A percentile compares a stretch with the other conserved stretches of the same genome.
Evolutionary conservation across 2,113 vertebrate species (phyloP).

Genomic region (Embiotoca jacksoni): DNA sequence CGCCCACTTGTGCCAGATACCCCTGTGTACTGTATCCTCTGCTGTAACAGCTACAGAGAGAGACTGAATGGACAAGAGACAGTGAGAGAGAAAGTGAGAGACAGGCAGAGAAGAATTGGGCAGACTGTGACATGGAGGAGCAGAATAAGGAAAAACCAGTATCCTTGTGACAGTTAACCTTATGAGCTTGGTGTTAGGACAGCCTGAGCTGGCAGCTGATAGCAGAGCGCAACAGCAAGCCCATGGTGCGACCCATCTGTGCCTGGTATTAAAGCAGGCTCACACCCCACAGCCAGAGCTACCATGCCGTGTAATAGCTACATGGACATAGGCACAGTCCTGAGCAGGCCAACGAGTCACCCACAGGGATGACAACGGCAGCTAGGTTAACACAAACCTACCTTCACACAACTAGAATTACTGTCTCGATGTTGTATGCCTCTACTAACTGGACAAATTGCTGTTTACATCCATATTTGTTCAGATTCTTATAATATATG

Average conservation of each 20-base stretch:
- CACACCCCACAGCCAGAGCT: conserved; percentile 73
- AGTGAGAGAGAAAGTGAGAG: conserved; percentile 23
- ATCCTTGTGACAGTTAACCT: conserved; percentile 69
- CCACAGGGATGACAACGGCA: conserved; percentile 82
- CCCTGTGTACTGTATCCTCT: conserved; percentile 24
- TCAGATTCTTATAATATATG: too few species aligned
- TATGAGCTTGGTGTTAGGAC: conserved; percentile 52
- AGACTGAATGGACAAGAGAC: conserved; percentile 14
- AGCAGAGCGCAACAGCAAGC: conserved; percentile 63
- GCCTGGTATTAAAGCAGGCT: conserved; percentile 79
- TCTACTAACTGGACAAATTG: too few species aligned
- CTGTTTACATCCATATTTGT: too few species aligned
- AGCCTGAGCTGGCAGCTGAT: conserved; percentile 65
- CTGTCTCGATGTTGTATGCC: too few species aligned
- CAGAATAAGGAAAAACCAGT: conserved; percentile 32
- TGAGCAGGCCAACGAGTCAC: conserved; percentile 77
- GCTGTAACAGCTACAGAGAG: conserved; percentile 25
- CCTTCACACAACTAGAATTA: background rate
- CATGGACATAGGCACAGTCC: conserved; percentile 72
- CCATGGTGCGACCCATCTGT: conserved; percentile 79
- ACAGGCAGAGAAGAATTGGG: conserved; percentile 30
- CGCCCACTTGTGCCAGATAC: conserved; percentile 61
- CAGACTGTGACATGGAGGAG: conserved; percentile 35
- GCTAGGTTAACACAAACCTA: conserved; percentile 72
- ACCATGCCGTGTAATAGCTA: conserved; percentile 76